phyloP scores from a whole-genome alignment of 2,113 vertebrate species.

The Glaucidium brasilianum region DNA sequence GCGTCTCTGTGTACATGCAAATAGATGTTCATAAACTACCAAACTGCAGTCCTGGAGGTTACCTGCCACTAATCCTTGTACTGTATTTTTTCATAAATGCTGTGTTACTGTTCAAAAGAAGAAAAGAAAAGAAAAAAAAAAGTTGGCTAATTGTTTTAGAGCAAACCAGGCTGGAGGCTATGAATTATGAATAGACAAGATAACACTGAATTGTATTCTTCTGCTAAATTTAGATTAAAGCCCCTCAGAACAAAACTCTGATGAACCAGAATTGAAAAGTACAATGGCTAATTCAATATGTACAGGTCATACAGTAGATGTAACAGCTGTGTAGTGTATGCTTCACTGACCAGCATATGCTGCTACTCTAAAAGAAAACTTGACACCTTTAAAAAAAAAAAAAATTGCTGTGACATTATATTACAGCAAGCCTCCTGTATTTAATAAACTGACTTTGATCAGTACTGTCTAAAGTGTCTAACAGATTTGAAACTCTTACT shows the following conservation, averaged over 20 bases:
- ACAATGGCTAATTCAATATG: constrained; percentile 7
- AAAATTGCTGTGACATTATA: neutral
- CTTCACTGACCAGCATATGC: constrained; percentile 40
- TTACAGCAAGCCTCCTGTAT: neutral
- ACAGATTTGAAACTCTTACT: neutral
- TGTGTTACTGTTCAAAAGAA: neutral
- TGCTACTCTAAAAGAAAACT: neutral
- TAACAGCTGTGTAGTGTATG: constrained; percentile 49
- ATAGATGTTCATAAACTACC: neutral
- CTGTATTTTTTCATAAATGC: neutral
- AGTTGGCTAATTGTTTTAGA: neutral
- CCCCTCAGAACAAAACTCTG: constrained; percentile 20
- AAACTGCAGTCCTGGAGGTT: neutral
- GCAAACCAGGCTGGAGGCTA: neutral
- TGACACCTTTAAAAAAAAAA: neutral
- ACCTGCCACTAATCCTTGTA: neutral
- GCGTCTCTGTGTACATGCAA: neutral
- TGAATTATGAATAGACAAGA: constrained; percentile 27
- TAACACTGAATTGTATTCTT: neutral
- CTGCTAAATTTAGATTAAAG: constrained; percentile 46
- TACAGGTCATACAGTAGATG: constrained; percentile 29
- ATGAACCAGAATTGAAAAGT: constrained; percentile 37
- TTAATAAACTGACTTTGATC: neutral
- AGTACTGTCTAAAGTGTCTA: neutral
- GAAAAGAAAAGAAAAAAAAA: no score